Evolutionary conservation across 2,113 vertebrate genomes (phyloP), one percentile per base, ranked within the genome.

Genomic region (Zingel zingel): DNA sequence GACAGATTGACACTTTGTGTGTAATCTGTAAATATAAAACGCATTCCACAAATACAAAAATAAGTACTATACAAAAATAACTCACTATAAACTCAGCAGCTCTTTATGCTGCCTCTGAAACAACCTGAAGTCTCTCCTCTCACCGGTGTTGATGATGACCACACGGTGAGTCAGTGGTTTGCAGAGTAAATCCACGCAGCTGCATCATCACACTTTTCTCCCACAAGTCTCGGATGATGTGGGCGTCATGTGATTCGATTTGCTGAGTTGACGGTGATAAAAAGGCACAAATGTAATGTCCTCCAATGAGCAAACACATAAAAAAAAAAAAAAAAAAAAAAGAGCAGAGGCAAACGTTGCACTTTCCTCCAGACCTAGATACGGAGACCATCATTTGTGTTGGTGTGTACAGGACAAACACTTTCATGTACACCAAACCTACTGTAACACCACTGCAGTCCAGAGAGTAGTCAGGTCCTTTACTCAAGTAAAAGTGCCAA

Each of bases 171-270:
- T 61, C 67, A 39, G 54, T 64, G 25, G 43, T 77, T 71, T 81
- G 77, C 77, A 50, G 76, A 81, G 54, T 48, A 77, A 84, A 86
- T 89, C 87, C 76, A 86, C 90, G 88, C 90, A 70, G 82, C 89
- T 90, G 89, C 85, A 88, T 77, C 89, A 62, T 85, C 82, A 81
- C 82, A 82, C 79, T 79, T 83, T 86, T 82, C 89, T 88, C 84
- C 80, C 80, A 90, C 88, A 86, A 66, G 74, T 83, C 86, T 66
- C 25, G 79, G 78, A 93, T 89, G 93, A 91, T 72, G 93, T 92
- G 92, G 92, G 92, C 76, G 81, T 92, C 89, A 81, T 88, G 87
- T 78, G 92, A 94, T 89, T 92, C 33, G 56, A 89, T 93, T 91
- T 90, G 88, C 86, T 77, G 74, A 86, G 84, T 85, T 79, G 88